Evolutionary conservation across 2,113 vertebrate species (phyloP), one percentile per base, ranked within the genome.

Genomic region (Chionodraco myersi): DNA sequence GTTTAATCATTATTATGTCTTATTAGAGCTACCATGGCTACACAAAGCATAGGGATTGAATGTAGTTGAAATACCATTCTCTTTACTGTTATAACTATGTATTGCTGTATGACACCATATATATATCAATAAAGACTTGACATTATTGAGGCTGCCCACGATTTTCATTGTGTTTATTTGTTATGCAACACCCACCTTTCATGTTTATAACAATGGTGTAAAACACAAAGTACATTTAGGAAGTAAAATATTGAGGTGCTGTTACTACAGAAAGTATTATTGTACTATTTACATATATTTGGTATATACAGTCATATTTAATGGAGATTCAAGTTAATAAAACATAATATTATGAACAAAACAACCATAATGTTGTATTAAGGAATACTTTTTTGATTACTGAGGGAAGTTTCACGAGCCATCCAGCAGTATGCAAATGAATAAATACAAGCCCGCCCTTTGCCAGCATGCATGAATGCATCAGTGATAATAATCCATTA

Each of bases 81-180:
- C 81, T 89, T 89, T 88, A 90, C 80, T 90, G 73, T 87, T 86
- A 79, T 53, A 78, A 74, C 52, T 79, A 56, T 90, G 86, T 90
- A 93, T 84, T 91, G 86, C 89, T 93, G 89, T 94, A 83, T 88
- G 93, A 92, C 92, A 91, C 92, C 88, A 86, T 88, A 88, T 88
- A 87, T 89, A 87, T 89, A 89, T 89, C 75, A 95, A 95, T 95
- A 95, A 96, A 96, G 71, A 91, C 86, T 92, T 91, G 86, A 91
- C 83, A 80, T 90, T 79, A 93, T n/a, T 62, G 77, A 86, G 70
- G 68, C 64, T 83, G 77, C 60, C 71, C 8, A 14, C 66, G 16
- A 18, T 16, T 64, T 84, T 41, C 3, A 47, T 16, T 76, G 36
- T 85, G 11, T 73, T 73, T 84, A 12, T 41, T 76, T 87, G 10